Base-by-base conservation (phyloP, 2,888 invertebrate genomes). In the Globia sparganii region DNA sequence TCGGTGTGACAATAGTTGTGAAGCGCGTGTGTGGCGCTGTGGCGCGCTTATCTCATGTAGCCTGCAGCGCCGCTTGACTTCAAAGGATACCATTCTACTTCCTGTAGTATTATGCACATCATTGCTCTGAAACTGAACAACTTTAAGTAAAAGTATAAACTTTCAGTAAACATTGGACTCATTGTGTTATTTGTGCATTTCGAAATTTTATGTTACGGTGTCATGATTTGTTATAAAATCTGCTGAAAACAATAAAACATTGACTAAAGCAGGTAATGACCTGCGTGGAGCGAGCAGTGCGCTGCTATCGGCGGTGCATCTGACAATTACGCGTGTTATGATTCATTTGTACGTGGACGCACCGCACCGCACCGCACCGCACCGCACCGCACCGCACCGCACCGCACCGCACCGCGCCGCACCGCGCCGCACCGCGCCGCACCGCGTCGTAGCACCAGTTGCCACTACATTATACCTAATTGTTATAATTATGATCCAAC, bases 321-420 rank as follows among this genome's bases (percentile, higher is more conserved):
- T 62, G 49, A 71, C 66, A 49, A 79, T 59, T 69, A 61, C 56
- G 43, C 64, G 72, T 34, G 72, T 75, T 77, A 77, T 69, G 77
- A 68, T 81, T 76, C 72, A 79, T 78, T 75, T 65, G 72, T 65
- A 64, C 28, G 72, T 56, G 31, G 18, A 56, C 25, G 8, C 13
- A 65, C 40, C 69, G 74, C 73, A 65, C 58, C 43, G 66, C 46
- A 8, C n/a, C 68, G 79, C 72, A 58, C 40, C 69, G 74, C 73
- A 65, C 58, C 43, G 66, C 46, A 8, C n/a, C 68, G 79, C 72
- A 58, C n/a, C 25, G 8, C 13, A 65, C 40, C 69, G 74, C 73
- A 65, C 58, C 43, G 66, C 46, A 8, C n/a, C 68, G 79, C 72
- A 58, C n/a, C n/a, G n/a, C n/a, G n/a, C n/a, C n/a, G n/a, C n/a